Evolutionary conservation across 2,797 vertebrate species (phyloP).

Genomic region (Chloroceryle amazona): DNA sequence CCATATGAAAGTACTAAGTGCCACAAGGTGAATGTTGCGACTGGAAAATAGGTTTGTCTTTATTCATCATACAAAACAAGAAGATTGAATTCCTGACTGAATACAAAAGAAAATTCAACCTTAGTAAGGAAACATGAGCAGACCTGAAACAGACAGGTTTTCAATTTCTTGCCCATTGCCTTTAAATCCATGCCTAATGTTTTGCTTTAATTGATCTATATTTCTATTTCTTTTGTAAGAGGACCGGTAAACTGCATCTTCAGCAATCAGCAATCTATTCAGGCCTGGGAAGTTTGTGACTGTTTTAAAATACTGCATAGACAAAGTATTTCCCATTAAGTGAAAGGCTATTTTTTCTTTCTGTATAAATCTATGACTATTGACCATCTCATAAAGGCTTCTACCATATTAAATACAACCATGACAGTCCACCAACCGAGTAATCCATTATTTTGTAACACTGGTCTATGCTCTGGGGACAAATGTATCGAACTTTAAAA

Average conservation of each 20-base stretch:
- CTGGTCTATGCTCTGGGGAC: conserved; percentile 16
- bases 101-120: not conserved
- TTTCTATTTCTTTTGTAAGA: not conserved
- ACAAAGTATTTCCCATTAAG: conserved; percentile 17
- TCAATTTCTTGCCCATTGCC: not conserved
- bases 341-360: conserved; percentile 47
- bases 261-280: not conserved
- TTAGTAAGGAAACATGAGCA: not conserved
- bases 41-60: not conserved
- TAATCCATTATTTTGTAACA: conserved; percentile 54
- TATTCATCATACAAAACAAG: not conserved
- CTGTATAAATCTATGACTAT: conserved; percentile 49
- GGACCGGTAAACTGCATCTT: not conserved
- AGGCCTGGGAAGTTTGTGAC: not conserved
- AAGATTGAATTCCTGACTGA: not conserved
- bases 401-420: conserved; percentile 44
- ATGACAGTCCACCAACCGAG: not conserved
- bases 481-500: conserved; percentile 68
- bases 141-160: not conserved
- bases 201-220: not conserved
- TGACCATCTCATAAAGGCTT: conserved; percentile 38
- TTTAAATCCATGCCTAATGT: not conserved
- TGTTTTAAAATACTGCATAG: conserved; percentile 42
- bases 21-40: not conserved
- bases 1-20: not conserved